Conservation (phyloP, 2,797 vertebrate genomes). For the Cryptoprocta ferox region DNA sequence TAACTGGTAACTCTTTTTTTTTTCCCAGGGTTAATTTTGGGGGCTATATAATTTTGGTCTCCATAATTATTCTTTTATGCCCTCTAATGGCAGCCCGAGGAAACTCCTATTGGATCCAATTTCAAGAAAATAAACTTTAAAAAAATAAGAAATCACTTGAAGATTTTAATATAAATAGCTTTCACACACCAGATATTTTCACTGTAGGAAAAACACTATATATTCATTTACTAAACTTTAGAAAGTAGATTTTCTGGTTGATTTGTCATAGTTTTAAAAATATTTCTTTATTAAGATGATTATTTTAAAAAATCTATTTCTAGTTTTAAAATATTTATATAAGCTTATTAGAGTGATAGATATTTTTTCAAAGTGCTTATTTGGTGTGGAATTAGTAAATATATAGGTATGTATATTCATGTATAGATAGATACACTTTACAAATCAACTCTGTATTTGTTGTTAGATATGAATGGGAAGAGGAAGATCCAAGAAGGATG, state of each 20-base stretch:
- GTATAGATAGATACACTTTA: background rate
- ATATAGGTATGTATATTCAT: background rate
- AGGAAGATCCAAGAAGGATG: background rate
- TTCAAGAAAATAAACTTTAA: constrained; percentile 50
- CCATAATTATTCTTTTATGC: constrained; percentile 89
- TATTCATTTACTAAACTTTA: background rate
- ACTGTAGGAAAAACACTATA: background rate
- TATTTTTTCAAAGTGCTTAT: background rate
- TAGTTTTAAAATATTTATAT: background rate
- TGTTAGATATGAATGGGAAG: background rate
- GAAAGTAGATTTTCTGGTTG: background rate
- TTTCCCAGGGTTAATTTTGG: constrained; percentile 59
- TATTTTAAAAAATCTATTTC: background rate
- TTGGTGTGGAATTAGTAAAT: constrained; percentile 30
- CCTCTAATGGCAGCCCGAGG: constrained; percentile 90
- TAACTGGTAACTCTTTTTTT: constrained; percentile 67
- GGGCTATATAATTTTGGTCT: background rate
- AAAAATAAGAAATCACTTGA: constrained; percentile 23
- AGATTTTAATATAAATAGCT: constrained; percentile 27
- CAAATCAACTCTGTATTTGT: background rate
- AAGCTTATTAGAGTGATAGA: background rate
- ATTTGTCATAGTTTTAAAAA: background rate
- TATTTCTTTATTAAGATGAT: background rate
- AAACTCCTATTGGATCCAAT: constrained; percentile 80
- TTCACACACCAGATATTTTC: constrained; percentile 1